A percentile compares a stretch with the other conserved stretches of the same genome.
phyloP scores from a whole-genome alignment of 2,113 vertebrate genomes.

The Ammospiza caudacuta region DNA sequence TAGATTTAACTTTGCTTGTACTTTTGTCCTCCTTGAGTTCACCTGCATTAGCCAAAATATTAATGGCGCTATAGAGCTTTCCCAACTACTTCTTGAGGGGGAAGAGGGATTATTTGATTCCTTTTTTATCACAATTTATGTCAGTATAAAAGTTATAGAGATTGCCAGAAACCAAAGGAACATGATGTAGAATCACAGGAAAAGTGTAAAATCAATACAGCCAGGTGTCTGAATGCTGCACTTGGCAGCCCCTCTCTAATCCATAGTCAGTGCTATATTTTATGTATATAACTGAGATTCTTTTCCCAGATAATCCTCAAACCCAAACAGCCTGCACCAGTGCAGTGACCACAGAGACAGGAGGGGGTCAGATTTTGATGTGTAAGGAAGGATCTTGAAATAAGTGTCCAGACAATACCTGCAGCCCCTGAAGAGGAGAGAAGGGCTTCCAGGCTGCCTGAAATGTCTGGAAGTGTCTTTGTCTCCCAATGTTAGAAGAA shows the following conservation, averaged over 20 bases:
- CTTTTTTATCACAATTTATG: conserved; percentile 77
- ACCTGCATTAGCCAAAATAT: conserved; percentile 73
- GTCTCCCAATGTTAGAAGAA: background rate
- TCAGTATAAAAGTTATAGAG: conserved; percentile 77
- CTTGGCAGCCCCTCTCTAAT: conserved; percentile 71
- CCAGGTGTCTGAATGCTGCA: conserved; percentile 69
- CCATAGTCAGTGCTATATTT: conserved; percentile 66
- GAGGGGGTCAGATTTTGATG: background rate
- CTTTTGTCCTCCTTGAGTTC: conserved; percentile 36
- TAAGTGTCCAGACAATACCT: background rate
- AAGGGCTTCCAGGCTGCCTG: background rate
- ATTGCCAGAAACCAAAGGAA: conserved; percentile 77
- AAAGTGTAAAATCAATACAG: conserved; percentile 79
- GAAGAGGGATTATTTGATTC: conserved; percentile 56
- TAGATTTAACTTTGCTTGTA: conserved; percentile 39
- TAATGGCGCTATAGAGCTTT: conserved; percentile 67
- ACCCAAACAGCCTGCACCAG: background rate
- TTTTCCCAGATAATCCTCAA: conserved; percentile 49
- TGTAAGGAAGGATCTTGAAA: background rate
- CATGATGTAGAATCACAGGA: conserved; percentile 75
- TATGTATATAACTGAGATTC: conserved; percentile 64
- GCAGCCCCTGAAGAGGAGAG: background rate
- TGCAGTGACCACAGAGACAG: background rate
- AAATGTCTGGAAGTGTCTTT: background rate
- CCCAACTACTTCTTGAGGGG: conserved; percentile 66